These are phyloP conservation scores for Smutsia temminckii DNA, from an alignment of 2,797 vertebrate genomes.

Conservation along the genomic window DNA sequence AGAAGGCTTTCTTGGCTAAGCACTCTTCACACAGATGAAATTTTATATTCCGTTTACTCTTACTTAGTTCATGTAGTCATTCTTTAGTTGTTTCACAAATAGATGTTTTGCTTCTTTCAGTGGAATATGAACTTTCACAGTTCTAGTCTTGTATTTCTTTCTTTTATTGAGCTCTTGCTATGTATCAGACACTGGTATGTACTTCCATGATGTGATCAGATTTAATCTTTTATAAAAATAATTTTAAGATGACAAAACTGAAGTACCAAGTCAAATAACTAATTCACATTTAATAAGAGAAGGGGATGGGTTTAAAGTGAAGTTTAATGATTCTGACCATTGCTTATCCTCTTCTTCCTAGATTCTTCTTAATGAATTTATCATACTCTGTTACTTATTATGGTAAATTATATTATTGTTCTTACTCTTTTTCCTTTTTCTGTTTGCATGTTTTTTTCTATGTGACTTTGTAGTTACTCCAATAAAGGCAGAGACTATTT, in stretches of 20 bases:
- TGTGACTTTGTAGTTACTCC: background rate
- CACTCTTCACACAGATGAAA: background rate
- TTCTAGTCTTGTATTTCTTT: background rate
- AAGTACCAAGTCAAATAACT: background rate
- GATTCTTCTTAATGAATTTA: background rate
- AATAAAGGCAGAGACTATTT: background rate
- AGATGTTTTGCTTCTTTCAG: background rate
- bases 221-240: background rate
- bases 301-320: background rate
- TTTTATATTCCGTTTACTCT: slow-evolving; percentile 13
- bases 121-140: background rate
- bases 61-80: background rate
- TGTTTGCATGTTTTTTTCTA: background rate
- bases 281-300: background rate
- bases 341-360: background rate
- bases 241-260: slow-evolving; percentile 7
- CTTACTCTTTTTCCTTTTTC: background rate
- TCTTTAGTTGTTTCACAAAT: slow-evolving; percentile 7
- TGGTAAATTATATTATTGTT: background rate
- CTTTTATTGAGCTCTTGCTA: background rate
- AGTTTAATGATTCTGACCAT: background rate
- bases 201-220: background rate
- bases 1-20: background rate
- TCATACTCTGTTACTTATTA: background rate
- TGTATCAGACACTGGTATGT: background rate